Evolutionary conservation across 1,140 invertebrate species (phyloP).

Genomic region (Hylyphantes graminicola): DNA sequence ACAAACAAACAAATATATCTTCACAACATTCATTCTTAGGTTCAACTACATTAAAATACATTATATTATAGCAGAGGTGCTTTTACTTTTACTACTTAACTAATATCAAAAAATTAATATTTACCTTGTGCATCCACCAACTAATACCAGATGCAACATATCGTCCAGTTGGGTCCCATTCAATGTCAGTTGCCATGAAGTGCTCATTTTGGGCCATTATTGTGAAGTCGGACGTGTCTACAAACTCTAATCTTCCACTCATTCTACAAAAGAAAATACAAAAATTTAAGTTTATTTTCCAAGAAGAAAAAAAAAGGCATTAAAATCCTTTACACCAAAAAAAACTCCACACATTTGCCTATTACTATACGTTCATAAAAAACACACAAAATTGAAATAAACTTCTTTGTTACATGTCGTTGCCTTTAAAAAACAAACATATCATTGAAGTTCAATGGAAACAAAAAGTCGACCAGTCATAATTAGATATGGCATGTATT

Average conservation of each 20-base stretch:
- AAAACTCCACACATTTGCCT: neutral
- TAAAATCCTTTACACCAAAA: neutral
- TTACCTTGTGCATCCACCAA: constrained; percentile 91
- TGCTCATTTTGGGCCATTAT: constrained; percentile 94
- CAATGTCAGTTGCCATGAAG: constrained; percentile 93
- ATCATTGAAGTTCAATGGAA: too few relatives aligned
- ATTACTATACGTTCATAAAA: neutral
- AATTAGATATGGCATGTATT: too few relatives aligned
- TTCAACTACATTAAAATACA: too few relatives aligned
- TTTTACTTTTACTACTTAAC: constrained; percentile 40
- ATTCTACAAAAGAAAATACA: constrained; percentile 71
- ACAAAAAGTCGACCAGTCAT: too few relatives aligned
- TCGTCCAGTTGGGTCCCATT: constrained; percentile 99
- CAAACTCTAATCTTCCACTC: constrained; percentile 92
- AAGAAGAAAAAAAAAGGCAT: neutral
- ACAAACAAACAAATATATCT: too few relatives aligned
- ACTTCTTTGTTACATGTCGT: too few relatives aligned
- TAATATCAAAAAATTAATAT: neutral
- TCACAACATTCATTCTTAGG: too few relatives aligned
- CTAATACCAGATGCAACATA: constrained; percentile 96
- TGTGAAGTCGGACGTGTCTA: constrained; percentile 94
- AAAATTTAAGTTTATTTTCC: neutral
- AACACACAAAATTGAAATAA: too few relatives aligned
- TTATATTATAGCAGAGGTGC: too few relatives aligned
- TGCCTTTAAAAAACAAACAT: too few relatives aligned